Base-by-base conservation (phyloP, 2,797 vertebrate species). In the Podarcis lilfordi region DNA sequence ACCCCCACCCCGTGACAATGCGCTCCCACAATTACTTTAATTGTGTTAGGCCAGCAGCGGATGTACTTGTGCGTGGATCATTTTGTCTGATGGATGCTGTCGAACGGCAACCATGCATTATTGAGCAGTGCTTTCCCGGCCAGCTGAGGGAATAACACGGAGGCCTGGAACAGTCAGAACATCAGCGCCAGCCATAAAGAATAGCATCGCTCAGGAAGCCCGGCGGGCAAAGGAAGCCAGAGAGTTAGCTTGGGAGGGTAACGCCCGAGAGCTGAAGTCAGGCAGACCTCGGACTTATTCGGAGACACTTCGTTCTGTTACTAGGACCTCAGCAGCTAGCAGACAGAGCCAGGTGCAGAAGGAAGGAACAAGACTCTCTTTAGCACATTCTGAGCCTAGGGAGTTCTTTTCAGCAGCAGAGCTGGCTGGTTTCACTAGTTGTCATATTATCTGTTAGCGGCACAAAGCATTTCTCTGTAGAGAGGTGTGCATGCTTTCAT, bases 61-160 rank as follows among this genome's bases (percentile, higher is more conserved):
- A 35, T 27, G 0, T 81, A 86, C 86, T 91, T 1, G 0, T 35
- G n/a, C 76, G 83, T 10, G 74, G 43, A 90, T 85, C 17, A 0
- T 81, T 68, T 84, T 55, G 89, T 77, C 91, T 77, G 85, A 85
- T 88, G 87, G 91, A 83, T 91, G 89, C 88, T 86, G n/a, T 15
- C 2, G 78, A 55, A 35, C 79, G 27, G 69, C 7, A 87, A 92
- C 88, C 92, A 91, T 59, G 92, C 10, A 0, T 68, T 3, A 77
- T 88, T 77, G 91, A 94, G 79, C 80, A n/a, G 76, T 79, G 84
- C 71, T 88, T 76, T 94, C 81, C 91, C 88, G 85, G 88, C 81
- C 86, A 90, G 91, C 86, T 95, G 87, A 89, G 82, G 89, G 86
- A 88, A 91, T 85, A 43, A 0, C 4, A 82, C 85, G 82, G 0